Conservation (phyloP, 2,888 invertebrate species). For the Macrostomum cliftonense region DNA sequence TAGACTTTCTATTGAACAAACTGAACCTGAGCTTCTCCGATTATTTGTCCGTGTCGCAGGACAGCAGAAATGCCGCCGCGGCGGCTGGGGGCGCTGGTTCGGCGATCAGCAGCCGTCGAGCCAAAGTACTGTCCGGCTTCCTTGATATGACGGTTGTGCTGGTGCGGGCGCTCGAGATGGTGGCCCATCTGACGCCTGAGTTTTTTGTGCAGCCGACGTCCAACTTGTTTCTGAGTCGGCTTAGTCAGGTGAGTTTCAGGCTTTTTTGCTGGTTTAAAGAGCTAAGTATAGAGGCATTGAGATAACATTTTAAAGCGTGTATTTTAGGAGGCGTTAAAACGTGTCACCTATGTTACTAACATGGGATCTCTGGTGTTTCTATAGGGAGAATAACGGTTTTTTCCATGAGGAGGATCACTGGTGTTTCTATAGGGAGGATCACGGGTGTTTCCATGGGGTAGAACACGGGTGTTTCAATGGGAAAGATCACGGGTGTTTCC, state of each 20-base stretch:
- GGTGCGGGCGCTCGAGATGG: conserved; percentile 61
- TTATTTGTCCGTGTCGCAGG: conserved; percentile 63
- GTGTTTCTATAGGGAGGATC: too few relatives aligned
- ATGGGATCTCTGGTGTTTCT: too few relatives aligned
- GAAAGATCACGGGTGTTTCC: too few relatives aligned
- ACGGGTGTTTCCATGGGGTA: too few relatives aligned
- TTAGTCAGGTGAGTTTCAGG: conserved; percentile 44
- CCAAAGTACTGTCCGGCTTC: conserved; percentile 45
- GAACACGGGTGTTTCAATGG: too few relatives aligned
- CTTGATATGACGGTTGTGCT: conserved; percentile 60
- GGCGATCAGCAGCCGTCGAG: conserved; percentile 20
- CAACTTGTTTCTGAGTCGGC: conserved; percentile 52
- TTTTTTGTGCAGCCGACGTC: conserved; percentile 51
- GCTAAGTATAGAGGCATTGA: too few relatives aligned
- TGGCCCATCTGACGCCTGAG: conserved; percentile 46
- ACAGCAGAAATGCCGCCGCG: conserved; percentile 39
- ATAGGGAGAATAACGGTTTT: too few relatives aligned
- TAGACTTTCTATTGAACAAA: conserved; percentile 60
- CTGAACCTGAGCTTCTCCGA: conserved; percentile 73
- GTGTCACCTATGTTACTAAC: too few relatives aligned
- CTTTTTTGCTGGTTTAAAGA: background rate
- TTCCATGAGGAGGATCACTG: too few relatives aligned
- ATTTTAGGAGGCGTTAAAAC: too few relatives aligned
- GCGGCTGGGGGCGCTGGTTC: too few relatives aligned
- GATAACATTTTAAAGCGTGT: too few relatives aligned